These are phyloP conservation scores for Calliphora vomitoria DNA, from an alignment of 2,888 invertebrate genomes.

Conservation along the genomic window DNA sequence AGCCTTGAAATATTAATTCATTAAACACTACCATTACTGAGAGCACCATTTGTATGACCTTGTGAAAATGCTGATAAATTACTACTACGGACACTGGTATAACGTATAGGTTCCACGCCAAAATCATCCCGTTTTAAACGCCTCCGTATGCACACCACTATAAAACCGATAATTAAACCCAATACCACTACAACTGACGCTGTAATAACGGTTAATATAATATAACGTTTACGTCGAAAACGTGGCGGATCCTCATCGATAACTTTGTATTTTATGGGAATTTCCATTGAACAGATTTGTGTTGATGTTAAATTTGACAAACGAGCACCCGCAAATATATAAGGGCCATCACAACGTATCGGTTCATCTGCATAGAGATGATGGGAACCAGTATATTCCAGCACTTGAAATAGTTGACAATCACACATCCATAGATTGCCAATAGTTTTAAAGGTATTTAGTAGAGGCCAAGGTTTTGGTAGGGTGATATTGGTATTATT, in stretches of 20 bases:
- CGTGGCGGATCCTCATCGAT: constrained; percentile 83
- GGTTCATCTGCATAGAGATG: constrained; percentile 74
- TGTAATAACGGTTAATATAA: constrained; percentile 82
- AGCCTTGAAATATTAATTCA: background rate
- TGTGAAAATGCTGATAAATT: constrained; percentile 81
- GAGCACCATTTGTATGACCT: constrained; percentile 76
- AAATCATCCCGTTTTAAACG: constrained; percentile 82
- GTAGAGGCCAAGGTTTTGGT: constrained; percentile 81
- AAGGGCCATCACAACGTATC: constrained; percentile 82
- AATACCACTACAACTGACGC: constrained; percentile 81
- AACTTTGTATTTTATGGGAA: constrained; percentile 80
- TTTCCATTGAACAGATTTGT: constrained; percentile 79
- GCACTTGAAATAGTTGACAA: constrained; percentile 84
- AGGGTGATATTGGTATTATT: constrained; percentile 65
- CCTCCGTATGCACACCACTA: constrained; percentile 81
- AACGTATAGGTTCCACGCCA: constrained; percentile 82
- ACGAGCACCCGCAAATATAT: constrained; percentile 80
- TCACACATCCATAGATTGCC: constrained; percentile 89
- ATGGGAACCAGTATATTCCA: constrained; percentile 79
- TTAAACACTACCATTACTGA: constrained; percentile 74
- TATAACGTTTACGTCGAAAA: constrained; percentile 82
- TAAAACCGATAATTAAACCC: constrained; percentile 82
- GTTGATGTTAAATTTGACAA: constrained; percentile 80
- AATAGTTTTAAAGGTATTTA: constrained; percentile 86
- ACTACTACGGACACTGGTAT: constrained; percentile 82